Evolutionary conservation across 2,888 invertebrate species (phyloP), one percentile per base, ranked within the genome.

Genomic region (Lucinisca nassula): DNA sequence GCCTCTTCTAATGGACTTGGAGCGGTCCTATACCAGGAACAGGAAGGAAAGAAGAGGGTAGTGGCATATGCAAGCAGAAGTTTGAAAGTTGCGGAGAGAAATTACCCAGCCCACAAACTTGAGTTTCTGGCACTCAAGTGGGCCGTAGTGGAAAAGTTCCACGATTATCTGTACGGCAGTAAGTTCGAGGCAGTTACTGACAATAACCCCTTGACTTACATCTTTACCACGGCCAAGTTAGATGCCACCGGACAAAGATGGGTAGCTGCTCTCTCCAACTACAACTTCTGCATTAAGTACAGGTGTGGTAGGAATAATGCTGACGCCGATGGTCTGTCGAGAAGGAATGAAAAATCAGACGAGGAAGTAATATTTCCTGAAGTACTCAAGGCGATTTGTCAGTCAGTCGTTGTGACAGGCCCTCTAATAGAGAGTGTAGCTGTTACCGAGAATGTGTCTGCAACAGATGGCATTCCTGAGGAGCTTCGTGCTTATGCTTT

Each of bases 91-190:
- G 27, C 27, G 24, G 61, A 61, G 21, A 14, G 61, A 30, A 78
- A 61, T n/a, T 78, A 82, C 32, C 78, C 76, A 21, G 58, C 84
- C 0, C 84, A 87, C 67, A 84, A 87, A 58, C 51, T 84, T n/a
- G 81, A 84, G 40, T 88, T 77, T 79, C 24, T 85, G 14, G 82
- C 75, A 4, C 49, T 88, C 17, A 85, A 85, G 40, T 82, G 88
- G 85, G 79, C 80, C 30, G 70, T 85, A 8, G 27, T 24, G 17
- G 88, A 88, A 17, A 82, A 82, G 67, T 88, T 82, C 79, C 61
- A 77, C n/a, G 82, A 88, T 55, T 86, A 83, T 51, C 72, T 88
- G 40, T 86, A 79, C 49, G 79, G 80, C 17, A 37, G 49, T 45
- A 32, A 35, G 8, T 88, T 85, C 67, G 27, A 35, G n/a, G 38